Base-by-base conservation (phyloP, 2,888 invertebrate genomes). In the Hofmannophila pseudospretella region DNA sequence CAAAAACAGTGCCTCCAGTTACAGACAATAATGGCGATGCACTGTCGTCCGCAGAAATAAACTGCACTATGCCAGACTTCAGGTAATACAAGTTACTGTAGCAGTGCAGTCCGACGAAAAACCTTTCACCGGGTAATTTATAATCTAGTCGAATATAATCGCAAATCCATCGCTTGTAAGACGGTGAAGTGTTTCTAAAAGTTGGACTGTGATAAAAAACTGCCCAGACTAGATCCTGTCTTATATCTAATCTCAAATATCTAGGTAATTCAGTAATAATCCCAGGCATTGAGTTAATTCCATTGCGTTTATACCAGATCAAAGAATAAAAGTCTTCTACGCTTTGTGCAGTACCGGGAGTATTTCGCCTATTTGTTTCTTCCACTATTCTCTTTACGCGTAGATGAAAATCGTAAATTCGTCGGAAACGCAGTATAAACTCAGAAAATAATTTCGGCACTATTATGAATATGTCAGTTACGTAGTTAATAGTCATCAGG, bases 371-470 rank as follows among this genome's bases (percentile, higher is more conserved):
- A 44, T 61, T 52, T 7, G 79, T 73, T 53, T 81, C 80, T 16
- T 60, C 56, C 22, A 73, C 49, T 11, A 77, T 53, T 45, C 65
- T 69, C 23, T 45, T 44, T 0, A 72, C 61, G 3, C 49, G 50
- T n/a, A 66, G 59, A 47, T 74, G 60, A 38, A 54, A 67, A 3
- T 42, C 36, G 22, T 48, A 64, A 22, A 69, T 48, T 42, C 59
- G 57, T 36, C 64, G 54, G 2, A 71, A 40, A 23, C 51, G 53
- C 14, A 79, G 41, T 27, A 67, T 32, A 1, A 63, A 51, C 48
- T 82, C 81, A 3, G 65, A 63, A 19, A 76, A 69, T 34, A 65
- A 39, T 45, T 79, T 81, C 0, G 81, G 79, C n/a, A 66, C 13
- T 2, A 79, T 33, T 7, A 75, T 32, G 33, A 67, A 67, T 28